phyloP scores from a whole-genome alignment of 2,888 invertebrate species.

The Quadriops clusia region DNA sequence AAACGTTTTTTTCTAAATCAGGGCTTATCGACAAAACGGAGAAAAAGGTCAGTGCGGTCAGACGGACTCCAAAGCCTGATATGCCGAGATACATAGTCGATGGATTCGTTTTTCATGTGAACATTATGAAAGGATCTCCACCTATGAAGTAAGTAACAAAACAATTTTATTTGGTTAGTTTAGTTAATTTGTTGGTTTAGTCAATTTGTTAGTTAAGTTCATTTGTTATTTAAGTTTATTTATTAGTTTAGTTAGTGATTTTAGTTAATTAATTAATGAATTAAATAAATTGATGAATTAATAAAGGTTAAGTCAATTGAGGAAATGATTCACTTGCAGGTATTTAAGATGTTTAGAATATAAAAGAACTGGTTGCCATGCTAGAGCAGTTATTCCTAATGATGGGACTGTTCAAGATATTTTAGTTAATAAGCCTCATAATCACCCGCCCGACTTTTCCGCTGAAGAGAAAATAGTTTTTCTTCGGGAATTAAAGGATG shows the following conservation, averaged over 20 bases:
- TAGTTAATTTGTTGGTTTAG: too few species aligned
- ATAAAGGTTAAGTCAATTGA: background rate
- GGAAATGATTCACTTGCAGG: slow-evolving; percentile 20
- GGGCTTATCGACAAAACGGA: too few species aligned
- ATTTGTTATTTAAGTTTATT: too few species aligned
- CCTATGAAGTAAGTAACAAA: slow-evolving; percentile 31
- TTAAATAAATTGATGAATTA: too few species aligned
- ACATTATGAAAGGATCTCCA: slow-evolving; percentile 33
- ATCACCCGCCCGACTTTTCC: slow-evolving; percentile 32
- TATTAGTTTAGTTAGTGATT: too few species aligned
- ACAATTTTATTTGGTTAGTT: slow-evolving; percentile 1
- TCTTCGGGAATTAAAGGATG: slow-evolving; percentile 30
- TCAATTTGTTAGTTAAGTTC: too few species aligned
- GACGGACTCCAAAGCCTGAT: slow-evolving; percentile 22
- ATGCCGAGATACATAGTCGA: slow-evolving; percentile 35
- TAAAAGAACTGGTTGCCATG: slow-evolving; percentile 32
- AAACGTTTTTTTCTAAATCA: too few species aligned
- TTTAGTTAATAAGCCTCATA: slow-evolving; percentile 31
- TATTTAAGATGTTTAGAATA: slow-evolving; percentile 33
- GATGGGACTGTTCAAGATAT: slow-evolving; percentile 32
- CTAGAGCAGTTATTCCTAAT: slow-evolving; percentile 30
- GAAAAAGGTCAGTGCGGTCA: too few species aligned
- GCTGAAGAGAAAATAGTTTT: slow-evolving; percentile 34
- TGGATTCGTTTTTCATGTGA: slow-evolving; percentile 35
- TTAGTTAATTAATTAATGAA: too few species aligned